These are phyloP conservation scores for Rhogogaster chlorosoma DNA, from an alignment of 2,888 invertebrate genomes.

Conservation along the genomic window DNA sequence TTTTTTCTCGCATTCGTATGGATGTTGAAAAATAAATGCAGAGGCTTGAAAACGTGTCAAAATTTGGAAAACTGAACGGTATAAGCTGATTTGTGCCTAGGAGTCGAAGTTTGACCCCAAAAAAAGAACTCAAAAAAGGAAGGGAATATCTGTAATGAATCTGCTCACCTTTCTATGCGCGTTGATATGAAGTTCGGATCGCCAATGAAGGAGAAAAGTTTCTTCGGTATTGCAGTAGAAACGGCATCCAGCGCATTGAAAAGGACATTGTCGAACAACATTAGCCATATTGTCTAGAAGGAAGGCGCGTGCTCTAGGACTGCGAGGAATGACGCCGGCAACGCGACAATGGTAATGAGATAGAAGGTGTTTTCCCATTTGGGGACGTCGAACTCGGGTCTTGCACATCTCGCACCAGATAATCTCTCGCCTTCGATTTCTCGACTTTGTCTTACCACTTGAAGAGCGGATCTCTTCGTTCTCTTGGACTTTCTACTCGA, in stretches of 20 bases:
- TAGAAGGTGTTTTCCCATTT: slow-evolving; percentile 92
- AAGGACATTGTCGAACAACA: slow-evolving; percentile 90
- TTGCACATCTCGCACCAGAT: slow-evolving; percentile 87
- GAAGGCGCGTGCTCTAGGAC: slow-evolving; percentile 81
- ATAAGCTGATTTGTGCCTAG: too few species aligned
- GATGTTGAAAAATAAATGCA: not conserved
- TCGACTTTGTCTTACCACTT: slow-evolving; percentile 74
- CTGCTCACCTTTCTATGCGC: slow-evolving; percentile 76
- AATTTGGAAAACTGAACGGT: not conserved
- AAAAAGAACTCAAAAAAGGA: too few species aligned
- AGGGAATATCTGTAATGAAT: not conserved
- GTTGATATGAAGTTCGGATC: slow-evolving; percentile 82
- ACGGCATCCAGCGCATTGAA: slow-evolving; percentile 90
- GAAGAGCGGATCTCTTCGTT: slow-evolving; percentile 64
- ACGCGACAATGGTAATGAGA: slow-evolving; percentile 90
- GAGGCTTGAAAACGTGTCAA: too few species aligned
- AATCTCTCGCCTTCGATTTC: slow-evolving; percentile 81
- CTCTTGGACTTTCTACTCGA: slow-evolving; percentile 61
- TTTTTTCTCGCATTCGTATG: not conserved
- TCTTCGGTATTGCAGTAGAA: slow-evolving; percentile 91
- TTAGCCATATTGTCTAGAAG: slow-evolving; percentile 88
- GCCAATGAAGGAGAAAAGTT: slow-evolving; percentile 88
- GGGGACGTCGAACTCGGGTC: slow-evolving; percentile 83
- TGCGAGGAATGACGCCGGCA: slow-evolving; percentile 82
- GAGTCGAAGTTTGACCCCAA: too few species aligned